Evolutionary conservation across 2,113 vertebrate species (phyloP).

Genomic region (Sebastes schlegelii): DNA sequence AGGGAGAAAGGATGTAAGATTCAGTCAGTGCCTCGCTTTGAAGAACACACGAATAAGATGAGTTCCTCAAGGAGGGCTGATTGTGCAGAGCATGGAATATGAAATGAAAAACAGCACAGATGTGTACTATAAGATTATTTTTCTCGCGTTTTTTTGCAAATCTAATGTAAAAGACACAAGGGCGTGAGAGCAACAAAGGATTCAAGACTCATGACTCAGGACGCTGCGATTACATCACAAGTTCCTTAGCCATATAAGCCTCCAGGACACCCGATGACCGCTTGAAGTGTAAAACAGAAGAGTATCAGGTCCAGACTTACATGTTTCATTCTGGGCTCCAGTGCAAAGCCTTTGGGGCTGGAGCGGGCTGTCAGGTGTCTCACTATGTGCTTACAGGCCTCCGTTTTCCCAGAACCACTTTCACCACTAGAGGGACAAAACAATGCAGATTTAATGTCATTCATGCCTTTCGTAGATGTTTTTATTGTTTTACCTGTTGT

Average conservation of each 20-base stretch:
- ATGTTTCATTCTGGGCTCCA: conserved; percentile 90
- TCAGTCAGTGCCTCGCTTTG: conserved; percentile 2
- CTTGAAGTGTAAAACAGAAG: neutral
- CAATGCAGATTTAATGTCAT: conserved; percentile 6
- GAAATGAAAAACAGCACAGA: neutral
- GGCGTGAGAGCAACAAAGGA: conserved; percentile 1
- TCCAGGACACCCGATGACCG: neutral
- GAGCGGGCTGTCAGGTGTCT: conserved; percentile 90
- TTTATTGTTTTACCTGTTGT: neutral
- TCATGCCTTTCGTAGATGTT: neutral
- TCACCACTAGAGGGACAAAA: conserved; percentile 87
- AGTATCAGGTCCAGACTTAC: conserved; percentile 82
- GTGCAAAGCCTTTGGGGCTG: conserved; percentile 79
- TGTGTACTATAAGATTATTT: neutral
- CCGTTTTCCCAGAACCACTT: conserved; percentile 94
- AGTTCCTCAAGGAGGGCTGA: conserved; percentile 1
- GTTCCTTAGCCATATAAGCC: neutral
- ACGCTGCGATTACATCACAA: conserved; percentile 5
- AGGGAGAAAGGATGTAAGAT: neutral
- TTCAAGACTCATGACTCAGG: neutral
- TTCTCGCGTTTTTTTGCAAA: neutral
- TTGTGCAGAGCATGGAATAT: neutral
- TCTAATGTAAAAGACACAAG: neutral
- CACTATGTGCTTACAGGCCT: conserved; percentile 92
- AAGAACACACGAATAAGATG: neutral